phyloP scores from a whole-genome alignment of 2,888 invertebrate genomes.

The Nomada ferruginata region DNA sequence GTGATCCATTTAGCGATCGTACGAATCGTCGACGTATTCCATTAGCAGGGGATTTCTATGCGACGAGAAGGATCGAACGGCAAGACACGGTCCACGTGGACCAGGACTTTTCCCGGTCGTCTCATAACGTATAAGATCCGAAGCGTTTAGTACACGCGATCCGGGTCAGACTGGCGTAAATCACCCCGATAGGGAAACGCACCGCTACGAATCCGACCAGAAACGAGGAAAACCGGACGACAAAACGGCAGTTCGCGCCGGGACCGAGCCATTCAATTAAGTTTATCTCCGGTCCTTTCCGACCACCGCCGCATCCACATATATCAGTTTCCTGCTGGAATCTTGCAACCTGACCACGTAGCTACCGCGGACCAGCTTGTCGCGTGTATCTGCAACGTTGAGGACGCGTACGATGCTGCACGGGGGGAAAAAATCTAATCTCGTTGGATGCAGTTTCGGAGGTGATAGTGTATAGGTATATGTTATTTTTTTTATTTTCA shows the following conservation, averaged over 20 bases:
- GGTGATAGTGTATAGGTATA: no score
- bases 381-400: conserved; percentile 29
- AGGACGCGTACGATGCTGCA: conserved; percentile 24
- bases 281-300: conserved; percentile 74
- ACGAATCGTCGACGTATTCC: conserved; percentile 47
- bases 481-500: no score
- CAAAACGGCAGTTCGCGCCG: conserved; percentile 64
- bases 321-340: conserved; percentile 50
- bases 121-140: conserved; percentile 59
- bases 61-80: conserved; percentile 26
- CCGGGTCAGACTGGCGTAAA: conserved; percentile 37
- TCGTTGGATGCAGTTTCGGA: neutral
- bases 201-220: conserved; percentile 52
- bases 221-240: conserved; percentile 63
- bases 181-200: conserved; percentile 59
- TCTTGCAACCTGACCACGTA: conserved; percentile 55
- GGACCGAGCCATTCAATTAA: conserved; percentile 79
- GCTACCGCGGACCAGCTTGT: conserved; percentile 18
- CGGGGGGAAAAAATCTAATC: conserved; percentile 23
- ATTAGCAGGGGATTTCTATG: conserved; percentile 52
- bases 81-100: conserved; percentile 24
- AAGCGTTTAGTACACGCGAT: conserved; percentile 55
- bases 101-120: conserved; percentile 32
- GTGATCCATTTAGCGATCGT: conserved; percentile 24
- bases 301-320: conserved; percentile 67